Evolutionary conservation across 2,113 vertebrate genomes (phyloP), one percentile per base, ranked within the genome.

Genomic region (Coracopsis vasa): DNA sequence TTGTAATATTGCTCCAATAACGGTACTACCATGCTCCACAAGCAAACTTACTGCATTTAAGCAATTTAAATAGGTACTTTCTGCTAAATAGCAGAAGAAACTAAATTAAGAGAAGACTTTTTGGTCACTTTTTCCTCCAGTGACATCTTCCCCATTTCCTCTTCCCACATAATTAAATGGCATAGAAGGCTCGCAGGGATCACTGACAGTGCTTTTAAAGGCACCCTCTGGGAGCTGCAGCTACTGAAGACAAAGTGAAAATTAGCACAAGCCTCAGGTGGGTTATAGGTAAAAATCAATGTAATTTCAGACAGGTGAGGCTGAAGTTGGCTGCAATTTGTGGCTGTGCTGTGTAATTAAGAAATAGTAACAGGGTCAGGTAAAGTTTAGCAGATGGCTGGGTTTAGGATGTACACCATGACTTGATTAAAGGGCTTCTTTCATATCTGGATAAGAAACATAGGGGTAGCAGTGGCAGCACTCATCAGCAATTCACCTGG

Each of bases 161-260:
- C 29, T 64, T 47, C 50, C 56, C 13, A 2, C 10, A 13, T 4
- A 2, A 37, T 48, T 45, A 48, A 83, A 17, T 0, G 4, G 54
- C 14, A 47, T 54, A 16, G 1, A 24, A 62, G 11, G 4, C 31
- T 35, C 4, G 0, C 4, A 1, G 2, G 11, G 2, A 7, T 3
- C 16, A 7, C 61, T 53, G 37, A 29, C 12, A 13, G 11, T 24
- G 67, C 33, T 81, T 80, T 85, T 77, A 67, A 87, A 73, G 73
- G 28, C 33, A 48, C 13, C n/a, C 16, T 39, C 33, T 29, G 39
- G 35, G 29, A 80, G 69, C 27, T 28, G 67, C 33, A 39, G 58
- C 27, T 33, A 0, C 2, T 11, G 33, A 56, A 60, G 50, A 25
- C 20, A 37, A 75, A 44, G 37, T 3, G 31, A 42, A 27, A 27